phyloP scores from a whole-genome alignment of 37 sponge, comb jelly and placozoan species.

The Oopsacas minuta region DNA sequence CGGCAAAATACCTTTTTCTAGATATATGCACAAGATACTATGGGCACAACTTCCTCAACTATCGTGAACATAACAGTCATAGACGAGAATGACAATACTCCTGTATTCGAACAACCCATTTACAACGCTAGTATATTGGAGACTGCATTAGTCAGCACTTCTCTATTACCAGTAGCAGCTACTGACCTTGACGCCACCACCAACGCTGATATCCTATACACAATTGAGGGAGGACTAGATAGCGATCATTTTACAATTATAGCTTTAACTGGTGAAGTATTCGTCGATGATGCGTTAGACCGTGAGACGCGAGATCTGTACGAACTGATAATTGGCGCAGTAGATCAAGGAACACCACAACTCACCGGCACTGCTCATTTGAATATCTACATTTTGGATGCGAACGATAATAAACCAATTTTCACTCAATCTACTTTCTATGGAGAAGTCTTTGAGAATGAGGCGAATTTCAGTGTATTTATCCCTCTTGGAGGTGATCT shows the following conservation, averaged over 20 bases:
- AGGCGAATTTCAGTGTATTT: neutral
- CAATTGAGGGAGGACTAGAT: slow-evolving; percentile 20
- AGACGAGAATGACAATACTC: slow-evolving; percentile 46
- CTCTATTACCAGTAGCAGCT: slow-evolving; percentile 12
- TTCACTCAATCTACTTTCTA: neutral
- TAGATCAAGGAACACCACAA: neutral
- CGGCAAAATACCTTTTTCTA: no score
- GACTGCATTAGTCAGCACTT: neutral
- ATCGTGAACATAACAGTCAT: slow-evolving; percentile 20
- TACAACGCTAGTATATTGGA: slow-evolving; percentile 19
- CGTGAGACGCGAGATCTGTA: neutral
- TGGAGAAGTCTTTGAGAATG: neutral
- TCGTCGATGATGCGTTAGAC: neutral
- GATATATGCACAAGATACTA: neutral
- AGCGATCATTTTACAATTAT: slow-evolving; percentile 13
- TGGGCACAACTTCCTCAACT: neutral
- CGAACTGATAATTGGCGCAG: neutral
- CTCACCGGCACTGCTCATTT: neutral
- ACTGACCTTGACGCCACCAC: slow-evolving; percentile 31
- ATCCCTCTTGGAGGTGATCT: neutral
- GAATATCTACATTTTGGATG: neutral
- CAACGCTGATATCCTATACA: slow-evolving; percentile 37
- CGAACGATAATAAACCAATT: neutral
- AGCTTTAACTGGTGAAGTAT: neutral
- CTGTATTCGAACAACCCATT: slow-evolving; percentile 23